Evolutionary conservation across 1,140 invertebrate genomes (phyloP).

Genomic region (Latrodectus geometricus): DNA sequence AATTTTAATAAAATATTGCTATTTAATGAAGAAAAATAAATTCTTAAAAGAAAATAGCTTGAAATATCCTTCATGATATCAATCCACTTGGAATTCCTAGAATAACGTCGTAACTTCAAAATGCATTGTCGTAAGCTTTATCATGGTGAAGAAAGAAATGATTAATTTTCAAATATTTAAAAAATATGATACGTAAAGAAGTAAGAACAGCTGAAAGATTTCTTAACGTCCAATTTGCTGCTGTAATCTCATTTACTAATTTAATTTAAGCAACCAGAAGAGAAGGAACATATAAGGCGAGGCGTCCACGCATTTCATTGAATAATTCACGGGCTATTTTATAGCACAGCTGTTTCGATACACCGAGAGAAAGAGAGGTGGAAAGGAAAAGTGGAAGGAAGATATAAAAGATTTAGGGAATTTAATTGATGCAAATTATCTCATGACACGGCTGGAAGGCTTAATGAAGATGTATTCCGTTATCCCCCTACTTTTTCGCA

Average conservation of each 20-base stretch:
- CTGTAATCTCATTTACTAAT: conserved; percentile 53
- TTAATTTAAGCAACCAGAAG: conserved; percentile 29
- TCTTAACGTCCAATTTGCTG: conserved; percentile 28
- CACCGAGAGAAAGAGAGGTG: neutral
- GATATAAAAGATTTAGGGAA: conserved; percentile 29
- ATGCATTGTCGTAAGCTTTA: neutral
- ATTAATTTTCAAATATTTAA: conserved; percentile 26
- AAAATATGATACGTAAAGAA: neutral
- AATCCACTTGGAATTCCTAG: too few relatives aligned
- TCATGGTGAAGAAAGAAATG: neutral
- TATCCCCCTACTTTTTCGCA: conserved; percentile 34
- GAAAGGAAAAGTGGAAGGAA: neutral
- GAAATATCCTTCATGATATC: too few relatives aligned
- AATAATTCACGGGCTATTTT: conserved; percentile 33
- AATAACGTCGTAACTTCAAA: neutral
- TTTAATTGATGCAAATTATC: conserved; percentile 62
- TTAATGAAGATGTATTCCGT: conserved; percentile 61
- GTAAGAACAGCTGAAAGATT: conserved; percentile 2
- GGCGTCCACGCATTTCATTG: conserved; percentile 10
- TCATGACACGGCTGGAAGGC: conserved; percentile 15
- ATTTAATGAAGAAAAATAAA: too few relatives aligned
- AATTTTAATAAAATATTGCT: too few relatives aligned
- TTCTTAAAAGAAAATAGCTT: too few relatives aligned
- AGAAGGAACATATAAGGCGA: neutral
- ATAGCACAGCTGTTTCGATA: conserved; percentile 46